Conservation (phyloP, 2,113 vertebrate genomes). For the Sminthopsis crassicaudata region DNA sequence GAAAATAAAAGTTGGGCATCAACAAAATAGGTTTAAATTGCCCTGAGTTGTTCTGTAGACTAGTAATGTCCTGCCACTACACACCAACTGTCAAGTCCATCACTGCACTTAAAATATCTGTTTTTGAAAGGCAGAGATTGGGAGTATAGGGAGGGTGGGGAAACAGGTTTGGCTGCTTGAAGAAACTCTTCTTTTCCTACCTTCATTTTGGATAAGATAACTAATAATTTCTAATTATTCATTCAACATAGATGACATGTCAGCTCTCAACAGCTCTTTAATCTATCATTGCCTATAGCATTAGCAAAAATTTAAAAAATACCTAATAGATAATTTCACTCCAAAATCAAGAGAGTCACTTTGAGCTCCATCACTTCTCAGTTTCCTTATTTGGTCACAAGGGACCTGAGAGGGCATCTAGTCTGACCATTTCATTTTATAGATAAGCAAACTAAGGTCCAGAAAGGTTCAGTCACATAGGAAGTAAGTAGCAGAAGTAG, state of each 20-base stretch:
- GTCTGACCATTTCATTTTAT: background rate
- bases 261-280: constrained; percentile 74
- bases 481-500: background rate
- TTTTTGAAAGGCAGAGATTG: constrained; percentile 59
- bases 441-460: constrained; percentile 48
- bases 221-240: constrained; percentile 70
- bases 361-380: background rate
- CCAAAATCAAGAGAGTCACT: constrained; percentile 66
- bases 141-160: background rate
- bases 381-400: background rate
- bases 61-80: background rate
- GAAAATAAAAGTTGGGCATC: constrained; percentile 37
- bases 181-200: background rate
- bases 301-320: constrained; percentile 82
- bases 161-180: background rate
- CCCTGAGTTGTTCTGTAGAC: constrained; percentile 41
- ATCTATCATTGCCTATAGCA: constrained; percentile 83
- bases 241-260: constrained; percentile 67
- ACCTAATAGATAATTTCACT: constrained; percentile 79
- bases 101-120: constrained; percentile 34
- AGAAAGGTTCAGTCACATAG: background rate
- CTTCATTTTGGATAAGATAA: constrained; percentile 65
- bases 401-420: background rate
- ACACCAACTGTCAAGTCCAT: constrained; percentile 27
- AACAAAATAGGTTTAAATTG: constrained; percentile 52